Evolutionary conservation across 2,888 invertebrate genomes (phyloP), one percentile per base, ranked within the genome.

Genomic region (Drosophila robusta): DNA sequence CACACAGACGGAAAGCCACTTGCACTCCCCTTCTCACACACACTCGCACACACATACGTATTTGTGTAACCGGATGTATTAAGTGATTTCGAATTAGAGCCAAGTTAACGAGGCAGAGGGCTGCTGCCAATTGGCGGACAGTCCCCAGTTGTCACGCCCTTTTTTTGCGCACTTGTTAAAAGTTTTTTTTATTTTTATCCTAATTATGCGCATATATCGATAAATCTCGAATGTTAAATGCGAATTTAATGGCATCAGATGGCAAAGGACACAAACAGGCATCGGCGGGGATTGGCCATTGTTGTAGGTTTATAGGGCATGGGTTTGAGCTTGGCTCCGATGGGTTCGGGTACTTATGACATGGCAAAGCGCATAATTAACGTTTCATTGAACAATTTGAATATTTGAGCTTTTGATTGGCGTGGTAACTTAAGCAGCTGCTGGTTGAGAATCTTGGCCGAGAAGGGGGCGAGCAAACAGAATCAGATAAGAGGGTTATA

Each of bases 51-150:
- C 9, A 11, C 49, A 22, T 18, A 38, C 39, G 26, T 45, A 24
- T 57, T 56, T 55, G 45, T 61, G 66, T 56, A 65, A 61, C 32
- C 60, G 61, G 39, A 66, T 72, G 66, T 64, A 76, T 77, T 72
- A 86, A 86, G 84, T 83, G 83, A 80, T 86, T 86, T 71, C 34
- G 45, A 74, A 86, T 83, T 74, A 66, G 64, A 65, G 41, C 46
- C 44, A 66, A 51, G 39, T 39, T 41, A 58, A 8, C 29, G 29
- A 8, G 29, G 29, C 29, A 8, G 29, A 29, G 9, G 54, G 24
- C 47, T 60, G 22, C 9, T 50, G 12, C n/a, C 61, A 56, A 52
- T 56, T 65, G 54, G n/a, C 26, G 32, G 41, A 32, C 45, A 54
- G 26, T 34, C 34, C 38, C 16, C 54, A 26, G 18, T 22, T 11